Base-by-base conservation (phyloP, 2,797 vertebrate genomes). In the Diceros bicornis region DNA sequence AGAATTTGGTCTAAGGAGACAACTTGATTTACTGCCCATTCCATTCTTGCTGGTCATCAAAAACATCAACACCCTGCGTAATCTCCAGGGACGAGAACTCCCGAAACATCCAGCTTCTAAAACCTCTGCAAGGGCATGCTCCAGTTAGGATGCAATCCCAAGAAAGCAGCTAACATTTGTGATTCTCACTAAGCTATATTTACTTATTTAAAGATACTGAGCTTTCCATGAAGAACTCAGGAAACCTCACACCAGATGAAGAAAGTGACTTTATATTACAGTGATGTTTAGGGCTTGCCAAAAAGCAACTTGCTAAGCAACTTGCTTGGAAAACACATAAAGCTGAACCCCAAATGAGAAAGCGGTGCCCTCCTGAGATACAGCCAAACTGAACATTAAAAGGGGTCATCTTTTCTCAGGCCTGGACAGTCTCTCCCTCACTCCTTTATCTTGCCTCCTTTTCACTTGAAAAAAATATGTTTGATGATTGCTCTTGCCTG, bases 391-490 rank as follows among this genome's bases (percentile, higher is more conserved):
- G 91, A 81, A 96, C 59, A 89, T 71, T 61, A 47, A 96, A 96
- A 94, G 50, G 92, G 64, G 77, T n/a, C 69, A 84, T 96, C 87
- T 96, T 89, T 62, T 14, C 68, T 95, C n/a, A 89, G 95, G 94
- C 52, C 88, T 97, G 93, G 94, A 85, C 59, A 92, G 78, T 95
- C 3, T 98, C 91, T 96, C 89, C 62, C 25, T 96, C 64, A 62
- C 34, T 64, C 14, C 2, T 91, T 93, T 57, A 96, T 97, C 59
- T 96, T 34, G 4, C 12, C 82, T 64, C 91, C 16, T 57, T 96
- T 72, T 97, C 96, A 97, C 79, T 37, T 98, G 93, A 95, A 96
- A 97, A 61, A 97, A 64, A 72, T 64, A 98, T 64, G 44, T 86
- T 86, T 97, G 96, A 92, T 78, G 34, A 91, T 97, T 71, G 47